Base-by-base conservation (phyloP, 2,797 vertebrate genomes). In the Thunnus albacares region DNA sequence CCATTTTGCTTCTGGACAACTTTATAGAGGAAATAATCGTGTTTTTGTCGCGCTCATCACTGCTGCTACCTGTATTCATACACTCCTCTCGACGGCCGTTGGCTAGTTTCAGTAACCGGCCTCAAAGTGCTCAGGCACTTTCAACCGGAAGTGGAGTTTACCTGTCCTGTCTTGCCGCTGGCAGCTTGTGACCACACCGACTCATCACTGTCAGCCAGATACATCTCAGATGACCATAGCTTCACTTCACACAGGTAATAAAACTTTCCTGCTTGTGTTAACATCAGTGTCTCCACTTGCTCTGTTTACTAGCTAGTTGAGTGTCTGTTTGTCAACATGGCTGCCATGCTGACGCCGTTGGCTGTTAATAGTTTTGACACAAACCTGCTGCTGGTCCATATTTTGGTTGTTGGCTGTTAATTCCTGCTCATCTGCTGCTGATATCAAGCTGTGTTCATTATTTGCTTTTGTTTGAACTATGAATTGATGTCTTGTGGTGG, bases 191-290 rank as follows among this genome's bases (percentile, higher is more conserved):
- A 77, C 38, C 3, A 15, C 9, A 6, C 7, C 1, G 1, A 41
- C 5, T 26, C 15, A 13, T 43, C 6, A 8, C 22, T 26, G 15
- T 58, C 58, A 3, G 20, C 8, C 58, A 41, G 60, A 67, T 13
- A 26, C 74, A 41, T 8, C 33, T 14, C 59, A 59, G 17, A 14
- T 13, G 3, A 24, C 2, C 24, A 15, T 15, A n/a, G 15, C 58
- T 9, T 60, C 28, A 22, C 55, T 12, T 55, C 12, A 38, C 5
- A 43, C 38, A 49, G 60, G 75, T 75, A 56, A 13, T 60, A 43
- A 7, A 5, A 3, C 0, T 5, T 18, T 18, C 15, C 3, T 35
- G 6, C 22, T 2, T 12, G 8, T 18, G 1, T 14, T 26, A 6
- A 3, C 24, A 22, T 53, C 8, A 20, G 41, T 56, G 60, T 10